Evolutionary conservation across 2,797 vertebrate genomes (phyloP).

Genomic region (Glossophaga mutica): DNA sequence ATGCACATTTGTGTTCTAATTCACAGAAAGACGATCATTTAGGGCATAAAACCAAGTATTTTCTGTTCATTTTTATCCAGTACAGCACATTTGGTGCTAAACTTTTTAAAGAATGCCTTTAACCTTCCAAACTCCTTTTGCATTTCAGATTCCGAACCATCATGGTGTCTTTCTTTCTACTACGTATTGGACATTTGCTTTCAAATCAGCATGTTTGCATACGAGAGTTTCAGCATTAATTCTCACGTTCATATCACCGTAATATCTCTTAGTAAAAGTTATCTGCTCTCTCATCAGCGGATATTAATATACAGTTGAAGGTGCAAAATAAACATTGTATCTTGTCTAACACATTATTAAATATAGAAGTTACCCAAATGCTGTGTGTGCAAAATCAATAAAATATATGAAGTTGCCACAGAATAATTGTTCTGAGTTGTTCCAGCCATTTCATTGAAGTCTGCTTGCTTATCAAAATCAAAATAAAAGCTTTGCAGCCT

Average conservation of each 20-base stretch:
- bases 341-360: slow-evolving; percentile 17
- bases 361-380: background rate
- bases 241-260: slow-evolving; percentile 1
- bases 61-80: background rate
- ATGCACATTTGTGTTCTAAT: background rate
- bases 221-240: background rate
- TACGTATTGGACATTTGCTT: background rate
- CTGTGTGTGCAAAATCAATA: background rate
- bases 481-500: background rate
- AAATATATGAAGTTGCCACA: background rate
- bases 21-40: background rate
- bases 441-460: background rate
- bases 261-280: background rate
- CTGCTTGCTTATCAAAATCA: background rate
- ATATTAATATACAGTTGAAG: slow-evolving; percentile 37
- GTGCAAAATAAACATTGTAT: slow-evolving; percentile 23
- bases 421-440: background rate
- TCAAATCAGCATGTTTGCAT: slow-evolving; percentile 8
- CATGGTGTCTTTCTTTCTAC: background rate
- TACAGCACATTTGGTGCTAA: background rate
- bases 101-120: background rate
- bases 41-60: background rate
- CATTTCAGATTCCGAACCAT: background rate
- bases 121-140: background rate
- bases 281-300: background rate